These are phyloP conservation scores for Therioaphis trifolii DNA, from an alignment of 2,888 invertebrate species.

Conservation along the genomic window DNA sequence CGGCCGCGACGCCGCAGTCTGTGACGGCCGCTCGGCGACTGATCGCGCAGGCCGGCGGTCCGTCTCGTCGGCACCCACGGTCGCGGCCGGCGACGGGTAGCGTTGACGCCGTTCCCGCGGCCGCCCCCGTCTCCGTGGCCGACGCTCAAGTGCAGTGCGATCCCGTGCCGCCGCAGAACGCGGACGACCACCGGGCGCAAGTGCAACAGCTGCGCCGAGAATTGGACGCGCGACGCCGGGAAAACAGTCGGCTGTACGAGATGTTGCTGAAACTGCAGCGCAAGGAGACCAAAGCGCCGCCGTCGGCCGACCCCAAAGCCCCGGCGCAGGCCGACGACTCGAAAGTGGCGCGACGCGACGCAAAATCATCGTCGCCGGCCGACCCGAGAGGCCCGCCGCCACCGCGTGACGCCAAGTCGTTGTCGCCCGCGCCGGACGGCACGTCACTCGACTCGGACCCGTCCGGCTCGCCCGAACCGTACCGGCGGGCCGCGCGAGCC, in stretches of 20 bases:
- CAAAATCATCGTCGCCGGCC: too few species aligned
- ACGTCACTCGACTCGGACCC: neutral
- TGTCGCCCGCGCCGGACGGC: neutral
- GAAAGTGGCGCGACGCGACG: neutral
- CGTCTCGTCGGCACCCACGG: neutral
- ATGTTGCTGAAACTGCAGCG: conserved; percentile 37
- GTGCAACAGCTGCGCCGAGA: neutral
- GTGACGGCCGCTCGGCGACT: neutral
- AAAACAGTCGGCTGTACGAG: conserved; percentile 45
- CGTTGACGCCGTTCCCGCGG: neutral
- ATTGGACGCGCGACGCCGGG: conserved; percentile 29
- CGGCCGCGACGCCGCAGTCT: neutral
- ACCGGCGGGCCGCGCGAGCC: neutral
- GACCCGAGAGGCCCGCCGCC: neutral
- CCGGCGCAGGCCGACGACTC: too few species aligned
- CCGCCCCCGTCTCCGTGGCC: neutral
- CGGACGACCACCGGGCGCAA: neutral
- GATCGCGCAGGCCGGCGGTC: neutral
- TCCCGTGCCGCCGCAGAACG: neutral
- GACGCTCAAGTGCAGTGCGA: conserved; percentile 47
- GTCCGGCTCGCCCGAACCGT: conserved; percentile 26
- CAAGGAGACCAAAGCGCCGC: neutral
- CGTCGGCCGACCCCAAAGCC: neutral
- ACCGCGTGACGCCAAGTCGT: neutral
- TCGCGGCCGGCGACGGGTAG: neutral